Percentiles rank a stretch among this genome's conserved stretches.
phyloP scores from a whole-genome alignment of 2,888 invertebrate species.

The Pycnomerus fuliginosus region DNA sequence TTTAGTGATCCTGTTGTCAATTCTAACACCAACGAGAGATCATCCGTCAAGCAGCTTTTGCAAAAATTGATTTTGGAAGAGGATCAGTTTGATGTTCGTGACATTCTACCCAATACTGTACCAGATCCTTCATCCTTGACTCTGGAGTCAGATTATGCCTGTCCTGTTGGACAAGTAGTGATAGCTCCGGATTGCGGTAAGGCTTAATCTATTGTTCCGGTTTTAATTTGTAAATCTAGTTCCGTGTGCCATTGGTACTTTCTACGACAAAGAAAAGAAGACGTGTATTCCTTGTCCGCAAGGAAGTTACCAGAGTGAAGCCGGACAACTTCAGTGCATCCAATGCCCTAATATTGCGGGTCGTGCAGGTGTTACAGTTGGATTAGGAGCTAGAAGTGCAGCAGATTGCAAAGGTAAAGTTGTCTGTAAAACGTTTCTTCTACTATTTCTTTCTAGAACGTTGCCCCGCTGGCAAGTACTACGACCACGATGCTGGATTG shows the following conservation, averaged over 20 bases:
- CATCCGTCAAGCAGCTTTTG: conserved; percentile 78
- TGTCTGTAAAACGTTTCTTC: conserved; percentile 1
- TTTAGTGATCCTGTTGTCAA: conserved; percentile 85
- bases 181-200: conserved; percentile 91
- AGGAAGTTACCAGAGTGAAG: conserved; percentile 92
- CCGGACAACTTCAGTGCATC: conserved; percentile 85
- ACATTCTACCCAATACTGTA: conserved; percentile 90
- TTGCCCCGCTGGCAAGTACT: conserved; percentile 92
- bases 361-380: conserved; percentile 84
- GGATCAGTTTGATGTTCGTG: conserved; percentile 90
- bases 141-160: conserved; percentile 89
- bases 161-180: conserved; percentile 90
- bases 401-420: conserved; percentile 78
- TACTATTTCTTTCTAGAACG: conserved; percentile 61
- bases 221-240: conserved; percentile 55
- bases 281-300: conserved; percentile 81
- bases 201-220: conserved; percentile 30
- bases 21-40: conserved; percentile 82
- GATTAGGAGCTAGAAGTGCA: conserved; percentile 83
- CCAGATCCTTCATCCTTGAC: conserved; percentile 88
- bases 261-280: conserved; percentile 72
- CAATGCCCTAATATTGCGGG: conserved; percentile 89
- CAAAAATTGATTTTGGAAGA: conserved; percentile 90
- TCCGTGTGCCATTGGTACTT: conserved; percentile 90
- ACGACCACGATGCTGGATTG: conserved; percentile 82